Conservation (phyloP, 2,113 vertebrate species). For the Notarius quadriscutis region DNA sequence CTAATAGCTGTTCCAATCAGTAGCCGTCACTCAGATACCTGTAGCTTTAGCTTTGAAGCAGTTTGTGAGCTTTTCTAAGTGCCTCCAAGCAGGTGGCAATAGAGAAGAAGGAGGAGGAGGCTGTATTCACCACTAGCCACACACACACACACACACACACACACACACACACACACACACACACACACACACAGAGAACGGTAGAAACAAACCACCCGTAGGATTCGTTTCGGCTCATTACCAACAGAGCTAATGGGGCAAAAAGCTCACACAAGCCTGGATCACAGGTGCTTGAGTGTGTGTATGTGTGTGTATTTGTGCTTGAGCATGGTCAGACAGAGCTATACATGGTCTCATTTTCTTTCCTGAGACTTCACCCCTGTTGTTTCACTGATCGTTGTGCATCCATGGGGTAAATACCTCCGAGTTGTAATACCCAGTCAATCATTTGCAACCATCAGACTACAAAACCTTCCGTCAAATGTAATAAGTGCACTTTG, state of each 20-base stretch:
- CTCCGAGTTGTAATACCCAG: not conserved
- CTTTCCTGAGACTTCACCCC: constrained; percentile 16
- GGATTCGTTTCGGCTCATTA: constrained; percentile 52
- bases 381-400: constrained; percentile 33
- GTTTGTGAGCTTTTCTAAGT: constrained; percentile 3
- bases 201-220: constrained; percentile 20
- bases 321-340: not conserved
- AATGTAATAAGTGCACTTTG: not conserved
- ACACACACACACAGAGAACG: constrained; percentile 17
- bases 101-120: constrained; percentile 12
- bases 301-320: constrained; percentile 13
- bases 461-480: not conserved
- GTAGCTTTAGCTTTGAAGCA: constrained; percentile 34
- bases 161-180: constrained; percentile 12
- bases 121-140: constrained; percentile 31
- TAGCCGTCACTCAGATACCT: constrained; percentile 24
- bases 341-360: constrained; percentile 5
- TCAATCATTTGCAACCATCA: not conserved
- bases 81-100: not conserved
- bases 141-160: constrained; percentile 28
- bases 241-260: constrained; percentile 52
- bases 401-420: not conserved
- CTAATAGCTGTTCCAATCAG: constrained; percentile 39
- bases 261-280: constrained; percentile 35
- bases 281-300: constrained; percentile 39